Base-by-base conservation (phyloP, 2,888 invertebrate species). In the Epsilonema sp. region DNA sequence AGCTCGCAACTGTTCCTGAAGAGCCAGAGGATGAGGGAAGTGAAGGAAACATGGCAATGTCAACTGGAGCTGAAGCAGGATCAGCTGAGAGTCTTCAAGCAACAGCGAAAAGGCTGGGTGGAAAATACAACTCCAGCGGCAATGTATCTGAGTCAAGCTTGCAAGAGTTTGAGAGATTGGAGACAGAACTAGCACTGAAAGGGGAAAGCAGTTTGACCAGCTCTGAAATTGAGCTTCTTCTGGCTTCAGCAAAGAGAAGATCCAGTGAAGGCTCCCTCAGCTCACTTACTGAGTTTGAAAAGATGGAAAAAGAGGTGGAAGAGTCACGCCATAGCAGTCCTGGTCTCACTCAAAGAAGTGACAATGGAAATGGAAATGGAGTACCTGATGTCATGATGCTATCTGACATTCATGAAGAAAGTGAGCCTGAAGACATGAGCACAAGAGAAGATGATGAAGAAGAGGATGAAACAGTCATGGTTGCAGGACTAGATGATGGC, bases 401-500 rank as follows among this genome's bases (percentile, higher is more conserved):
- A 25, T 58, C 58, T 13, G 60, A 62, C 44, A 63, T 62, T 24
- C 51, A 56, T 11, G 62, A 62, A 44, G 62, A 62, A 47, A 55
- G 55, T 16, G 62, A 62, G 48, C 56, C 56, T 1, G 62, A 62
- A 41, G 62, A 61, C 38, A 63, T 63, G 60, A 62, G 61, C 47
- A 54, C 53, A 11, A 52, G 56, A 1, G 62, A 57, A 19, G 60
- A 60, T 40, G 60, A 61, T 31, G 62, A 62, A 39, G 57, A 58
- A 5, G 58, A 55, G 5, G 53, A 48, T 8, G 26, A 46, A 5
- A 16, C 8, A 20, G n/a, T 11, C 22, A 31, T 16, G 31, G n/a
- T n/a, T n/a, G n/a, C n/a, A n/a, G n/a, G n/a, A n/a, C n/a, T n/a
- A n/a, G n/a, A n/a, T n/a, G n/a, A n/a, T n/a, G n/a, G n/a, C n/a